Evolutionary conservation across 2,113 vertebrate genomes (phyloP), one percentile per base, ranked within the genome.

Genomic region (Aptenodytes forsteri): DNA sequence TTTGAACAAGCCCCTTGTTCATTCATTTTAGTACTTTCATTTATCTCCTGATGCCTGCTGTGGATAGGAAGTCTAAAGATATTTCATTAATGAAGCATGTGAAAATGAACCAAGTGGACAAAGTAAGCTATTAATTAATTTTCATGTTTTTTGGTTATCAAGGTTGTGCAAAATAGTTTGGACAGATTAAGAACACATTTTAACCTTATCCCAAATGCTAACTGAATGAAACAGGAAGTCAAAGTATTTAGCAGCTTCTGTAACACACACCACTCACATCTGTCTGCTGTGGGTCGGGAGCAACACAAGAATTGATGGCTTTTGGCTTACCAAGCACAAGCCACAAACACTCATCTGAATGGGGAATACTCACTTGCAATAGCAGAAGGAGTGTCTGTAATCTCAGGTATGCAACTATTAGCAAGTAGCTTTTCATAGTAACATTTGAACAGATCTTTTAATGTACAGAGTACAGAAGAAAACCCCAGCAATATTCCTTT

Each of bases 41-140:
- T 89, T 95, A 26, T 84, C 52, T 92, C 34, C 23, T 72, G n/a
- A 49, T 88, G 62, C 49, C 66, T 95, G 49, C 90, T 92, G 56
- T 92, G 87, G 46, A 69, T 88, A 87, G 65, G 56, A 94, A 84
- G 73, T 40, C 56, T 92, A n/a, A 87, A 94, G 89, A 75, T 82
- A 86, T 44, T 88, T 96, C 36, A 56, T 82, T 95, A 95, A 61
- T 87, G 76, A 87, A 83, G n/a, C 47, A 36, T 81, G 56, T 76
- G 76, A 89, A 94, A 91, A 87, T 58, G 25, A 83, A 58, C 70
- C 40, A 83, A 84, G 40, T 85, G 78, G 78, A 85, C 73, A 89
- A 62, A 80, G 27, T 56, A 85, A 44, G 47, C 38, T 91, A 27
- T 46, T 96, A 89, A 84, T 70, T 83, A 85, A 50, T 94, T 84